phyloP scores from a whole-genome alignment of 2,888 invertebrate genomes.

The Cephus spinipes region DNA sequence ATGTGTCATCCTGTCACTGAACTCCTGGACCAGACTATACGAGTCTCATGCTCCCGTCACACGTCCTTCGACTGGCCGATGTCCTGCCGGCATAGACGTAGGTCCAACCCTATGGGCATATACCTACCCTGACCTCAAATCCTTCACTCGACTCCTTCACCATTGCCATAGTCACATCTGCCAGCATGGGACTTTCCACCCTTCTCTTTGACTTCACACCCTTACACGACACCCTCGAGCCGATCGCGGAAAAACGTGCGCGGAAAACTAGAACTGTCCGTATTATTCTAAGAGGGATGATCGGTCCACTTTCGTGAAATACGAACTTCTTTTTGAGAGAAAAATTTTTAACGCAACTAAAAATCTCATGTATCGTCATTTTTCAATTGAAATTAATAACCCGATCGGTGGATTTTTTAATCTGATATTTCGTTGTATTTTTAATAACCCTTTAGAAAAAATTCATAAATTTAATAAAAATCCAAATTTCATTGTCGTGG shows the following conservation, averaged over 20 bases:
- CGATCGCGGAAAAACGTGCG: neutral
- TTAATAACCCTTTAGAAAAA: too few relatives aligned
- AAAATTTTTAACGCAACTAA: neutral
- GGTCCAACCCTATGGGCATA: neutral
- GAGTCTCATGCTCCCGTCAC: conserved; percentile 52
- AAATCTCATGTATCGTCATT: neutral
- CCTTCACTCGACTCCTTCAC: neutral
- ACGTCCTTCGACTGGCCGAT: conserved; percentile 37
- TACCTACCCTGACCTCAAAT: neutral
- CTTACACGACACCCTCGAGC: neutral
- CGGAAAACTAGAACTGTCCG: neutral
- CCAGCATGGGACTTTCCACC: neutral
- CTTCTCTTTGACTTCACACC: neutral
- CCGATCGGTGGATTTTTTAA: neutral
- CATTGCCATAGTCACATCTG: neutral
- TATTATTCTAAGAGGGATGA: neutral
- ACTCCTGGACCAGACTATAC: conserved; percentile 47
- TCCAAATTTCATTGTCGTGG: too few relatives aligned
- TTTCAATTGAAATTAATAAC: neutral
- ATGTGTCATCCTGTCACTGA: conserved; percentile 65
- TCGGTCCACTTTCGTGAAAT: neutral
- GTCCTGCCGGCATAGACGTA: conserved; percentile 25
- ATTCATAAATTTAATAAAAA: too few relatives aligned
- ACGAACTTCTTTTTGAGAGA: neutral
- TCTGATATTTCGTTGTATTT: too few relatives aligned